Evolutionary conservation across 1,140 invertebrate genomes (phyloP).

Genomic region (Camponotus vicinus): DNA sequence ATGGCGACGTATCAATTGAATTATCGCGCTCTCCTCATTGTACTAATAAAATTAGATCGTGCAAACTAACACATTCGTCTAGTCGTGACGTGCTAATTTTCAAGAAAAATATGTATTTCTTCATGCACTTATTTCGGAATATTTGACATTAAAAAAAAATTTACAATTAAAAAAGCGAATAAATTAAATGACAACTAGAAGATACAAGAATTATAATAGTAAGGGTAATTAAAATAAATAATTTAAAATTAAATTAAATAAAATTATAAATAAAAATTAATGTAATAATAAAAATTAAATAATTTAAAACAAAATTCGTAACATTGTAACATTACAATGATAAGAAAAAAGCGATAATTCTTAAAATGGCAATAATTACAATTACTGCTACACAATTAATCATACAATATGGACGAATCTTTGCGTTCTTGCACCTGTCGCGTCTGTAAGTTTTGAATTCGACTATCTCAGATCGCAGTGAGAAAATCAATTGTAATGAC

Average conservation of each 20-base stretch:
- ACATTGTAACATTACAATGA: background rate
- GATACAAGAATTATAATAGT: background rate
- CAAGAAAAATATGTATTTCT: background rate
- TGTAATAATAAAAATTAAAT: too few relatives aligned
- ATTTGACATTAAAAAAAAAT: background rate
- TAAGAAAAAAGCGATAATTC: background rate
- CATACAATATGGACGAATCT: background rate
- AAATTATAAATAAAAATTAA: too few relatives aligned
- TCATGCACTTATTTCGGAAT: background rate
- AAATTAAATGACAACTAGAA: background rate
- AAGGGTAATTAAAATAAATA: too few relatives aligned
- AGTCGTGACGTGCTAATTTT: slow-evolving; percentile 4
- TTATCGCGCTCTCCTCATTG: slow-evolving; percentile 11
- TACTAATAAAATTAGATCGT: slow-evolving; percentile 52
- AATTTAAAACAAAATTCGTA: too few relatives aligned
- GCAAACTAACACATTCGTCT: slow-evolving; percentile 18
- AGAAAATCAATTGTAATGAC: background rate
- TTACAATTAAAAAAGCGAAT: background rate
- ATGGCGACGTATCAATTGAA: slow-evolving; percentile 28
- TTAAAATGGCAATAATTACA: background rate
- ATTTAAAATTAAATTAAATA: too few relatives aligned
- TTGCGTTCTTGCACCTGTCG: too few relatives aligned
- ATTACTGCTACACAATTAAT: background rate
- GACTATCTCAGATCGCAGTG: background rate
- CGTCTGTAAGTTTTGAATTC: background rate